A percentile compares a stretch with the other conserved stretches of the same genome.
Evolutionary conservation across 2,113 vertebrate genomes (phyloP).

Genomic region (Cervus canadensis): DNA sequence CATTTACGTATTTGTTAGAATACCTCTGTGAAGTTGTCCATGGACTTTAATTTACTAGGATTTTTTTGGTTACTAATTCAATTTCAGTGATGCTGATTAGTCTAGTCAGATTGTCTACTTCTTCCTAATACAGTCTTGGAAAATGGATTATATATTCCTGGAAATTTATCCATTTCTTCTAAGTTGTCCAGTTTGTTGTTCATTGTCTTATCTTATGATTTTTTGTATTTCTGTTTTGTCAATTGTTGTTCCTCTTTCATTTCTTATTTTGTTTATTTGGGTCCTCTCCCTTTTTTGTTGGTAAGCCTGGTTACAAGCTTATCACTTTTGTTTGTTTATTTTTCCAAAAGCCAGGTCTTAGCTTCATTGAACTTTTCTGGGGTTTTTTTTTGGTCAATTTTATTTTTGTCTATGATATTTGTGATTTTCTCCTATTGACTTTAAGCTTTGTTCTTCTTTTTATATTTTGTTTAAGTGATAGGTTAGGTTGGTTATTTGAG

Average conservation of each 20-base stretch:
- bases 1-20: neutral
- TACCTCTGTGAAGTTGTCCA: neutral
- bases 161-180: neutral
- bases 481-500: neutral
- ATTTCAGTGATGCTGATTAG: neutral
- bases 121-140: neutral
- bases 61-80: neutral
- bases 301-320: neutral
- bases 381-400: fast-evolving
- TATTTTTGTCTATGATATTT: neutral
- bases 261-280: neutral
- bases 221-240: neutral
- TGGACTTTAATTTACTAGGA: neutral
- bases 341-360: neutral
- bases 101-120: neutral
- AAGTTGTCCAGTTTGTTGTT: neutral
- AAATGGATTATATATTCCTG: neutral
- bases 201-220: neutral
- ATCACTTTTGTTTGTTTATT: neutral
- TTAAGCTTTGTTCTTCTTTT: neutral
- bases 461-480: neutral
- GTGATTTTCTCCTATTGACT: neutral
- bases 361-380: neutral
- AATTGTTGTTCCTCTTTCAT: neutral
- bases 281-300: neutral